Percentiles rank a stretch among this genome's conserved stretches.
Evolutionary conservation across 2,888 invertebrate genomes (phyloP).

Genomic region (Myathropa florea): DNA sequence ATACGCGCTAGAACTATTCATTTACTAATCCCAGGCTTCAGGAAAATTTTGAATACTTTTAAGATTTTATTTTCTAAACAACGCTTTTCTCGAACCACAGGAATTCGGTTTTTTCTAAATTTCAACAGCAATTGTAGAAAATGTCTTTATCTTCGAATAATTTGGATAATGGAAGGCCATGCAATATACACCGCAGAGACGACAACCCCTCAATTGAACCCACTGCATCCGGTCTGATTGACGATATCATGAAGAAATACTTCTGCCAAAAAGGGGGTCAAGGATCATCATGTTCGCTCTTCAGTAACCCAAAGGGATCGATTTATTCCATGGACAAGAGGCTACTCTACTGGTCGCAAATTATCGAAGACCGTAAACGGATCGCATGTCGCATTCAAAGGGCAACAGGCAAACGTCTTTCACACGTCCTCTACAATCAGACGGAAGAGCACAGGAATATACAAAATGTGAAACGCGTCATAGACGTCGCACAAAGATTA

Average conservation of each 20-base stretch:
- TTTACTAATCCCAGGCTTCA: too few species aligned
- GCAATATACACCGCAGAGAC: too few species aligned
- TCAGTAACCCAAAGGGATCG: constrained; percentile 25
- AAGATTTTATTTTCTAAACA: background rate
- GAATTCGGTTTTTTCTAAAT: background rate
- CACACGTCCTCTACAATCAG: constrained; percentile 52
- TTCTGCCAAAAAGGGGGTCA: constrained; percentile 32
- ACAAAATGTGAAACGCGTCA: constrained; percentile 39
- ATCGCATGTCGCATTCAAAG: constrained; percentile 45
- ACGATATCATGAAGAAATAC: constrained; percentile 54
- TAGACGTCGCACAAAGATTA: constrained; percentile 36
- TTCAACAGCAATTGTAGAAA: background rate
- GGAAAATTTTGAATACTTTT: background rate
- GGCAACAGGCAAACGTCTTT: constrained; percentile 27
- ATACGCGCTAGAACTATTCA: too few species aligned
- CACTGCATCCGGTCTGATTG: constrained; percentile 14
- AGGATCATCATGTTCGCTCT: constrained; percentile 36
- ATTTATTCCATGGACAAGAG: constrained; percentile 43
- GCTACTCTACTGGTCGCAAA: constrained; percentile 14
- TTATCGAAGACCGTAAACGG: constrained; percentile 42
- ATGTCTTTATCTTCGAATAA: background rate
- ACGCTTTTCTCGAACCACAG: background rate
- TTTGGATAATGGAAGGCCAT: too few species aligned
- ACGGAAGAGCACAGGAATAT: constrained; percentile 36
- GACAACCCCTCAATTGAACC: background rate